Evolutionary conservation across 2,888 invertebrate genomes (phyloP), one percentile per base, ranked within the genome.

Genomic region (Drosophila quinaria): DNA sequence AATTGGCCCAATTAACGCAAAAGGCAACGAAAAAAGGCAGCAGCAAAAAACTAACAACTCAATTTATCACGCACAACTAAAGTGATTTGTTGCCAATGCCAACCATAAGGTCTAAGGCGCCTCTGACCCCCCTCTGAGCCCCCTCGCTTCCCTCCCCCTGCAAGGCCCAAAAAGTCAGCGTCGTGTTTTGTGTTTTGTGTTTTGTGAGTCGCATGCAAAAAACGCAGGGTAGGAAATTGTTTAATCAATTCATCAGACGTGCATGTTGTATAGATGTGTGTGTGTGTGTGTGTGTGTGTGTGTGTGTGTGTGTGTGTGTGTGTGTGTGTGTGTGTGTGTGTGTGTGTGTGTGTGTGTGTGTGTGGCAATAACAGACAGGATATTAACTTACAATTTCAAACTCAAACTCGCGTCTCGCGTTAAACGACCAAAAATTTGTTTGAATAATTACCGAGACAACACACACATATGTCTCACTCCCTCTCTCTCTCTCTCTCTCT

Each of bases 1-100:
- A 86, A 86, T 86, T 86, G 86, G 86, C 88, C 88, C 90, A 86
- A 86, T 86, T 86, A 86, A 89, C 86, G 90, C 89, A 88, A 80
- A 85, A 75, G 72, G 70, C 63, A 49, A 49, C 25, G 22, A 25
- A 5, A 25, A 25, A 25, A 25, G 22, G 22, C 22, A 25, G 22
- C 4, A 3, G 25, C 25, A 25, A 54, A 25, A 29, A 66, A 58
- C 71, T 74, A 85, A 86, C 87, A 90, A 87, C 89, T 90, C 89
- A 88, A 90, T 87, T 90, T 87, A 87, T 90, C 87, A 88, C 90
- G 87, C 87, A 90, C 89, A 87, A 88, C 87, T 87, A 90, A 87
- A 87, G 86, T 87, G 87, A 87, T 87, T 87, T 87, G 87, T 87
- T 87, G 87, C 90, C 87, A 90, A 87, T 88, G 87, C 89, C 90